These are phyloP conservation scores for Ptiloglossa arizonensis DNA, from an alignment of 1,140 invertebrate species.

Conservation along the genomic window DNA sequence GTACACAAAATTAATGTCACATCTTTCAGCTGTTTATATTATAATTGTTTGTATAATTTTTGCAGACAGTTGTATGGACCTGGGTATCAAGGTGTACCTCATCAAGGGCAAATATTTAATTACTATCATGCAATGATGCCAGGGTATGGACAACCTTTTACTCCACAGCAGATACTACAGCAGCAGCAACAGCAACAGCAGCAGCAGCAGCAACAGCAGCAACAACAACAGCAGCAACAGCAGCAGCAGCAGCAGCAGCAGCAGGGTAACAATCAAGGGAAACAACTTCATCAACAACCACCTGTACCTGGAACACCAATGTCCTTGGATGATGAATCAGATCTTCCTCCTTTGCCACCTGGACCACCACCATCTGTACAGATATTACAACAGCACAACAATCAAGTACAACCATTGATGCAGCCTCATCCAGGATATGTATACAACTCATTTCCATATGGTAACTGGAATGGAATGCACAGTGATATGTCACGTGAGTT, in stretches of 20 bases:
- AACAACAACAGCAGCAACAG: conserved; percentile 66
- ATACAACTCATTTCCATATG: conserved; percentile 72
- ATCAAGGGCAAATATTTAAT: conserved; percentile 77
- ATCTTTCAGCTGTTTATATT: neutral
- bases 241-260: conserved; percentile 68
- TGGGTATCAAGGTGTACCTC: conserved; percentile 71
- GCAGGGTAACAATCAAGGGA: conserved; percentile 70
- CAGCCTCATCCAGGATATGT: conserved; percentile 76
- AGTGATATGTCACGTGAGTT: conserved; percentile 74
- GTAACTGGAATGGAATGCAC: conserved; percentile 74
- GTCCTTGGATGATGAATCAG: conserved; percentile 78
- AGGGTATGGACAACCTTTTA: conserved; percentile 73
- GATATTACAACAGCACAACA: conserved; percentile 77
- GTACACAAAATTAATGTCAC: neutral
- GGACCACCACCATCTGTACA: conserved; percentile 80
- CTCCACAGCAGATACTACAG: conserved; percentile 74
- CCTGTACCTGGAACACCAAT: conserved; percentile 76
- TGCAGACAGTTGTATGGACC: conserved; percentile 77
- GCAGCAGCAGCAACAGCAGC: conserved; percentile 67
- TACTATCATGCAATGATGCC: conserved; percentile 78
- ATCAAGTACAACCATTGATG: conserved; percentile 70
- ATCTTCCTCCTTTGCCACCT: conserved; percentile 79
- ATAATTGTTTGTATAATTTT: conserved; percentile 35
- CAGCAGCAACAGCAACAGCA: conserved; percentile 67
- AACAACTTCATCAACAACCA: conserved; percentile 72